These are phyloP conservation scores for Idris sp. DNA, from an alignment of 1,140 invertebrate species.

Conservation along the genomic window DNA sequence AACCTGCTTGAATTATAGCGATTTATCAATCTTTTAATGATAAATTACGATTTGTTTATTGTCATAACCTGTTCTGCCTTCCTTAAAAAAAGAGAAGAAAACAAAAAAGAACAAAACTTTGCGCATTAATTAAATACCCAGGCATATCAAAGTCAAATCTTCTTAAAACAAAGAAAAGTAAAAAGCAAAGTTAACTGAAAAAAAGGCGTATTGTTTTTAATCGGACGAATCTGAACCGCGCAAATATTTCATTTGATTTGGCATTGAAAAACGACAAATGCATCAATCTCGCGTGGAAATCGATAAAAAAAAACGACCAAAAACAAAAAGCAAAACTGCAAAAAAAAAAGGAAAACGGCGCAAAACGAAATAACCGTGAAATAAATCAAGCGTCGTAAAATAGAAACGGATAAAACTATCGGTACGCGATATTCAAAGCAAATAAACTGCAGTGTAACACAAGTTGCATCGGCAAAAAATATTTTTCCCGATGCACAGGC, in stretches of 20 bases:
- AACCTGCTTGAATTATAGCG: conserved; percentile 34
- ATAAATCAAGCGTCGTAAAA: conserved; percentile 58
- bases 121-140: no score
- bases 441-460: conserved; percentile 62
- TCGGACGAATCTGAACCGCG: no score
- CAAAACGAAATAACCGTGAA: conserved; percentile 45
- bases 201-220: no score
- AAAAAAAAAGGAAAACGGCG: conserved; percentile 37
- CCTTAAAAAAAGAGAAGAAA: no score
- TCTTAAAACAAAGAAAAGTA: no score
- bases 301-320: no score
- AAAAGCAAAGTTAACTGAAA: neutral
- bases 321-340: no score
- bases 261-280: conserved; percentile 32
- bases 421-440: conserved; percentile 61
- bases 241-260: conserved; percentile 23
- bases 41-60: conserved; percentile 27
- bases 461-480: conserved; percentile 57
- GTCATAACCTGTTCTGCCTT: neutral
- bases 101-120: neutral
- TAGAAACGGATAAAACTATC: conserved; percentile 52
- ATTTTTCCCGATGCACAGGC: conserved; percentile 55
- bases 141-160: no score
- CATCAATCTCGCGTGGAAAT: conserved; percentile 48
- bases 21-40: conserved; percentile 43